These are phyloP conservation scores for Ectobius pallidus DNA, from an alignment of 2,888 invertebrate genomes.

Conservation along the genomic window DNA sequence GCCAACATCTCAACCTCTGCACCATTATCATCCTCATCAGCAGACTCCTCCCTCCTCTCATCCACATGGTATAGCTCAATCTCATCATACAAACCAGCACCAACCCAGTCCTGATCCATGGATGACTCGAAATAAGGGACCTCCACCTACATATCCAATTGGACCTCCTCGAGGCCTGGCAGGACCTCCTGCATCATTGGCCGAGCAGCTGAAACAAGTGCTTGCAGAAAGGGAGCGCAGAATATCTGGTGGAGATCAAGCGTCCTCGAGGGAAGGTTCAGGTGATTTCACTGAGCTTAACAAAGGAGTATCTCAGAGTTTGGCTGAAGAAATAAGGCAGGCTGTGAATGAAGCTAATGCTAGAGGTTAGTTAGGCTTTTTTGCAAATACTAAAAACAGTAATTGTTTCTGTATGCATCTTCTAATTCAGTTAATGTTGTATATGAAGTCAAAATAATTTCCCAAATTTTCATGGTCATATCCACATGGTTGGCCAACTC, in stretches of 20 bases:
- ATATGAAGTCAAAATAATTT: too few relatives aligned
- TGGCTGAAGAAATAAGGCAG: constrained; percentile 86
- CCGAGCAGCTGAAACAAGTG: constrained; percentile 86
- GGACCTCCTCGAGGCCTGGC: constrained; percentile 52
- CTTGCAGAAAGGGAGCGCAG: constrained; percentile 84
- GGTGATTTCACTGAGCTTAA: constrained; percentile 68
- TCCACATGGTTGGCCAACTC: too few relatives aligned
- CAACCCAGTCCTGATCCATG: constrained; percentile 54
- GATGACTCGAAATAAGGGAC: constrained; percentile 43
- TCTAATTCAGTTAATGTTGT: too few relatives aligned
- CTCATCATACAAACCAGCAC: constrained; percentile 43
- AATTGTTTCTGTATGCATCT: too few relatives aligned
- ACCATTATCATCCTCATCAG: constrained; percentile 28
- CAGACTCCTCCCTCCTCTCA: background rate
- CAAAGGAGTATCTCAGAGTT: constrained; percentile 73
- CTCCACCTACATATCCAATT: constrained; percentile 38
- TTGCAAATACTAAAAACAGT: too few relatives aligned
- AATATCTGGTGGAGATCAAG: constrained; percentile 52
- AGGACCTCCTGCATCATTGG: constrained; percentile 78
- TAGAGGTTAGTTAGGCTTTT: constrained; percentile 66
- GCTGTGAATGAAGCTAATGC: constrained; percentile 89
- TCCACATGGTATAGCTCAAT: constrained; percentile 20
- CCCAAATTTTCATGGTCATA: too few relatives aligned
- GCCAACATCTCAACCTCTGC: constrained; percentile 25
- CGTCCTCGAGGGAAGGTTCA: constrained; percentile 56